Evolutionary conservation across 2,797 vertebrate species (phyloP), one percentile per base, ranked within the genome.

Genomic region (Tympanoctomys barrerae): DNA sequence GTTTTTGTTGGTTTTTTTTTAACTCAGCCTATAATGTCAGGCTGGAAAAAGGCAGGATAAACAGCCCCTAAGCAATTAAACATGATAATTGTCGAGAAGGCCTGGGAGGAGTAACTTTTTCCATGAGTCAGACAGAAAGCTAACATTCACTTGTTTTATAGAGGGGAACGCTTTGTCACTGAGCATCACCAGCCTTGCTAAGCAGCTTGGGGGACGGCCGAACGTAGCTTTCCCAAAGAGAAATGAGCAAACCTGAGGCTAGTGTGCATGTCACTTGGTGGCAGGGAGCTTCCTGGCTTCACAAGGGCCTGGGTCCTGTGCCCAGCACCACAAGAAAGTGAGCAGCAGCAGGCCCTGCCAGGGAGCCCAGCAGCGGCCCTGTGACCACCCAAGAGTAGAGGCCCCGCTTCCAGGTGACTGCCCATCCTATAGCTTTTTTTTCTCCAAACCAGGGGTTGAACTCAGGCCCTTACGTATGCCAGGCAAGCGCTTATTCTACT

Each of bases 91-190:
- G 88, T 61, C 5, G 77, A 93, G 95, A 92, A 95, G 84, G 81
- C 77, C 80, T 6, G 0, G 93, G 91, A 95, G 82, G 7, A 90
- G 64, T 81, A 80, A 81, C 88, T 96, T 96, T 97, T 97, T 97
- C 97, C 97, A 92, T 97, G 97, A 97, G 89, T 96, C 97, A 98
- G 85, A 97, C 82, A 92, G 89, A 97, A 96, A 88, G 95, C 89
- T 77, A 33, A 87, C 94, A 90, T 93, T 79, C 96, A 16, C 66
- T 96, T 46, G 73, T 52, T 93, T 95, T 61, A 54, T 59, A 81
- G 96, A 93, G 36, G 70, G 70, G 91, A 94, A 31, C 21, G 39
- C 77, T 90, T 71, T 92, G 95, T 94, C 96, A 73, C 91, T 82
- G 77, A 18, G 52, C 94, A 62, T 22, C 49, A 0, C 79, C 31